Conservation (phyloP, 2,797 vertebrate genomes). For the Luscinia megarhynchos region DNA sequence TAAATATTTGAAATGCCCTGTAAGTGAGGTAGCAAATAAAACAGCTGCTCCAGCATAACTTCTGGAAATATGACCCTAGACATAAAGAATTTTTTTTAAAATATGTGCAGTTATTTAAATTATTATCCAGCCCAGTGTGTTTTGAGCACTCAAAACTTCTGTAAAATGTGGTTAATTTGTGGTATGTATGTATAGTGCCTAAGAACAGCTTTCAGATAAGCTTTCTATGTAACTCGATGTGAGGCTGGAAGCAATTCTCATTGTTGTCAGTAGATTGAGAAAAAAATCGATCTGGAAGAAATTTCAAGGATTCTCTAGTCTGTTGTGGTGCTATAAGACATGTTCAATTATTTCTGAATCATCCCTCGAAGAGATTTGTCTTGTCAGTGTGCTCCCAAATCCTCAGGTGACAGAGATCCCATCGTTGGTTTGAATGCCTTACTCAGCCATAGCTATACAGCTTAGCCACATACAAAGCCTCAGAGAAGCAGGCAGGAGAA, state of each 20-base stretch:
- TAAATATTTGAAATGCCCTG: background rate
- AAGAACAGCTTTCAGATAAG: background rate
- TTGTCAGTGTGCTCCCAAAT: constrained; percentile 15
- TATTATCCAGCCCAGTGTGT: background rate
- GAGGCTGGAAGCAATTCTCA: background rate
- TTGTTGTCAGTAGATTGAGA: background rate
- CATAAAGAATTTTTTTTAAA: background rate
- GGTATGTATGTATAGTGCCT: background rate
- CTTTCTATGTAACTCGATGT: background rate
- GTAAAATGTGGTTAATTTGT: background rate
- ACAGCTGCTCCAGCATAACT: background rate
- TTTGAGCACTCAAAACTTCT: background rate
- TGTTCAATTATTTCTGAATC: constrained; percentile 26
- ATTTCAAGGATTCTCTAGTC: constrained; percentile 22
- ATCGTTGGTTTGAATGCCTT: background rate
- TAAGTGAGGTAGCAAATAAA: background rate
- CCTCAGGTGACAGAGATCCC: background rate
- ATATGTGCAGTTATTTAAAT: background rate
- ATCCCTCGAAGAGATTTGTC: background rate
- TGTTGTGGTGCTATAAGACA: background rate
- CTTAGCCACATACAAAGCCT: background rate
- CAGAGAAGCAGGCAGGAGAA: background rate
- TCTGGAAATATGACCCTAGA: background rate
- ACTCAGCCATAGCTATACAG: background rate
- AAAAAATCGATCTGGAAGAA: constrained; percentile 20